A percentile compares a stretch with the other conserved stretches of the same genome.
Evolutionary conservation across 2,888 invertebrate species (phyloP).

Genomic region (Mesochorus sp.): DNA sequence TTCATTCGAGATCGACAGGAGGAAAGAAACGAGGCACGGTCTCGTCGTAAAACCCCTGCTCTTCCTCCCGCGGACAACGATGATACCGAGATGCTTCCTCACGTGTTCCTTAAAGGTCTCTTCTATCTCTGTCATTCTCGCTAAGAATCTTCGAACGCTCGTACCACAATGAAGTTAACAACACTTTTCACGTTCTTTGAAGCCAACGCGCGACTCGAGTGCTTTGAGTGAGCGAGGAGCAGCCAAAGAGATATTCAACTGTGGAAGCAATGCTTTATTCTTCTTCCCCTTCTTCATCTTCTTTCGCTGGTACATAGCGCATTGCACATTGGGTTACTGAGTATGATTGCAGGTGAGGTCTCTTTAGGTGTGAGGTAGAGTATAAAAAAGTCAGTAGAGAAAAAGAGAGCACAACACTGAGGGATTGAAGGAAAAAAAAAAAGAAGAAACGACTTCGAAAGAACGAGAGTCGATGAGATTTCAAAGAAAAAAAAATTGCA

Average conservation of each 20-base stretch:
- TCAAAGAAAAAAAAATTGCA: conserved; percentile 2
- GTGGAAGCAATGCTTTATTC: conserved; percentile 23
- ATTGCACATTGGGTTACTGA: conserved; percentile 3
- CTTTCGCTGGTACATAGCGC: neutral
- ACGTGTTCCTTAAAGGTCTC: conserved; percentile 14
- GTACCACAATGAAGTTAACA: conserved; percentile 68
- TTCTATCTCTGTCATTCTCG: conserved; percentile 24
- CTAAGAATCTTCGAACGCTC: conserved; percentile 45
- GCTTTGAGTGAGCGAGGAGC: conserved; percentile 42
- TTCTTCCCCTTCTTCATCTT: conserved; percentile 4
- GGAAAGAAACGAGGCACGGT: conserved; percentile 54
- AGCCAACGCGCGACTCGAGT: conserved; percentile 61
- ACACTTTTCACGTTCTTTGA: conserved; percentile 68
- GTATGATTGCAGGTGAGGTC: conserved; percentile 23
- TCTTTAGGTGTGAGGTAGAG: neutral
- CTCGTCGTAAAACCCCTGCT: conserved; percentile 63
- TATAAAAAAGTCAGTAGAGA: neutral
- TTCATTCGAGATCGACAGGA: conserved; percentile 53
- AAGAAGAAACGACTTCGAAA: too few relatives aligned
- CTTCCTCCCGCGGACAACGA: conserved; percentile 11
- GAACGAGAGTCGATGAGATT: neutral
- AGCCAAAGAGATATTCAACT: conserved; percentile 44
- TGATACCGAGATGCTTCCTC: conserved; percentile 41
- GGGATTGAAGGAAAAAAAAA: neutral
- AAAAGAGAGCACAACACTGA: neutral